Evolutionary conservation across 1,140 invertebrate species (phyloP).

Genomic region (Drosophila busckii): DNA sequence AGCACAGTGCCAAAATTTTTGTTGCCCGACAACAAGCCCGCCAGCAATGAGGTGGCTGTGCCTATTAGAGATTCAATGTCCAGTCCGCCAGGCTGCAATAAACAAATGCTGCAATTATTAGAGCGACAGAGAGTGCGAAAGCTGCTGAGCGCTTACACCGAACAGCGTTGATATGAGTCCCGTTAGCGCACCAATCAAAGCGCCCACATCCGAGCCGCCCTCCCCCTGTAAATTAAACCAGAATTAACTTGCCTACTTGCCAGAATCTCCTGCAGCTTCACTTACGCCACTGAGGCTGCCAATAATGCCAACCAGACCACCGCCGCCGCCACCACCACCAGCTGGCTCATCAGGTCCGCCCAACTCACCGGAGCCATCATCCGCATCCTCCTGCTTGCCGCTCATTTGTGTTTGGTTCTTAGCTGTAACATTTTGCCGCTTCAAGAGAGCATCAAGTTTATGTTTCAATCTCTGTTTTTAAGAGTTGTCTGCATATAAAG

Average conservation of each 20-base stretch:
- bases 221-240: constrained; percentile 50
- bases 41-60: constrained; percentile 67
- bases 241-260: neutral
- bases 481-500: too few relatives aligned
- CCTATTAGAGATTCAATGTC: constrained; percentile 75
- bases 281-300: constrained; percentile 79
- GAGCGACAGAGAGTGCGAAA: neutral
- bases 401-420: neutral
- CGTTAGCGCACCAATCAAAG: constrained; percentile 78
- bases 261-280: neutral
- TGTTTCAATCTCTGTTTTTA: too few relatives aligned
- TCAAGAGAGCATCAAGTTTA: constrained; percentile 29
- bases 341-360: constrained; percentile 39
- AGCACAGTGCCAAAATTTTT: constrained; percentile 80
- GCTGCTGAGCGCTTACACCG: constrained; percentile 76
- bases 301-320: constrained; percentile 80
- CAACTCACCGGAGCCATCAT: constrained; percentile 50
- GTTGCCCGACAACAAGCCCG: constrained; percentile 76
- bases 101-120: too few relatives aligned
- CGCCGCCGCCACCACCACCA: constrained; percentile 34
- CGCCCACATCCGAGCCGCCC: constrained; percentile 77
- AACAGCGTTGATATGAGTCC: constrained; percentile 79
- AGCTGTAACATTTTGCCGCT: constrained; percentile 57
- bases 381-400: constrained; percentile 27
- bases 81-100: constrained; percentile 73